phyloP scores from a whole-genome alignment of 2,888 invertebrate genomes.

The Bellardia pandia region DNA sequence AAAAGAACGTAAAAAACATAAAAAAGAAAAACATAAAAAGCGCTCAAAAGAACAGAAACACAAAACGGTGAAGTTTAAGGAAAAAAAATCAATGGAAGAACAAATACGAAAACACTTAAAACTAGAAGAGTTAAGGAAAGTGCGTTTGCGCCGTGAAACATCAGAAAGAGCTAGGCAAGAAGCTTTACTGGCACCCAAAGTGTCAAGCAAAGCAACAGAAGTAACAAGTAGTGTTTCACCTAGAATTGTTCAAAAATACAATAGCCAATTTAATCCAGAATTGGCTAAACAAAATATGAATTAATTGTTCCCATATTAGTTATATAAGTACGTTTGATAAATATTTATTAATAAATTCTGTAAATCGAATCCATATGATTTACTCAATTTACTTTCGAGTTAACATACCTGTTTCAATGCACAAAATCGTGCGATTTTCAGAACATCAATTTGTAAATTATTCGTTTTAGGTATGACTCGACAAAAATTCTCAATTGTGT shows the following conservation, averaged over 20 bases:
- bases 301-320: constrained; percentile 53
- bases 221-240: constrained; percentile 77
- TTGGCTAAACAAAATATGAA: constrained; percentile 91
- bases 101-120: constrained; percentile 79
- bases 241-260: constrained; percentile 91
- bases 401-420: too few relatives aligned
- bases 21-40: constrained; percentile 75
- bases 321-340: too few relatives aligned
- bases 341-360: too few relatives aligned
- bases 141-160: constrained; percentile 90
- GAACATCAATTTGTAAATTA: too few relatives aligned
- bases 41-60: constrained; percentile 74
- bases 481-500: too few relatives aligned
- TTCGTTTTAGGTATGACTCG: too few relatives aligned
- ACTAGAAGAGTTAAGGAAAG: constrained; percentile 78
- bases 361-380: too few relatives aligned
- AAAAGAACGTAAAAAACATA: constrained; percentile 65
- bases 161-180: constrained; percentile 90
- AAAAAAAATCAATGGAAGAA: constrained; percentile 74
- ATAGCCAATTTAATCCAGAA: constrained; percentile 98
- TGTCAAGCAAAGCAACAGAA: constrained; percentile 62
- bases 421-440: too few relatives aligned
- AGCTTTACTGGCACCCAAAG: constrained; percentile 87
- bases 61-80: constrained; percentile 60
- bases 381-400: too few relatives aligned